Percentiles rank a stretch among this genome's conserved stretches.
Conservation (phyloP, 2,888 invertebrate genomes). For the Torymus aiolomorphi region DNA sequence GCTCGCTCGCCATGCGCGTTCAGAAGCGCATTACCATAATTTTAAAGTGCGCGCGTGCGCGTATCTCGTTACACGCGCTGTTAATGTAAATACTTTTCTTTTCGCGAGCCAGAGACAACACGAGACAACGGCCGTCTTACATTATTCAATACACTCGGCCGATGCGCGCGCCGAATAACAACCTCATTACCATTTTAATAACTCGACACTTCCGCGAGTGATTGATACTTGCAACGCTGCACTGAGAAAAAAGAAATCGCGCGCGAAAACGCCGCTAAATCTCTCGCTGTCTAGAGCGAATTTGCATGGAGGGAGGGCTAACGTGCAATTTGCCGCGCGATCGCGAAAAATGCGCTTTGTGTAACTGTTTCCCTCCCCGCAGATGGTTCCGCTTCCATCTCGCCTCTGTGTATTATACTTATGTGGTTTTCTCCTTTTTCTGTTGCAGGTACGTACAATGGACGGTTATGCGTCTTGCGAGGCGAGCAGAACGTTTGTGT, state of each 20-base stretch:
- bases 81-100: slow-evolving; percentile 23
- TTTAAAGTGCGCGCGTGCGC: slow-evolving; percentile 6
- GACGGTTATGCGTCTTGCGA: neutral
- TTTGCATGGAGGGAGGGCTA: slow-evolving; percentile 36
- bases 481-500: neutral
- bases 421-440: neutral
- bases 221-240: slow-evolving; percentile 17
- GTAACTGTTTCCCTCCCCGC: slow-evolving; percentile 20
- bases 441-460: slow-evolving; percentile 38
- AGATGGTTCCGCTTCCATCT: neutral
- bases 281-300: slow-evolving; percentile 12
- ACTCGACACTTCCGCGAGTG: slow-evolving; percentile 6
- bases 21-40: slow-evolving; percentile 39
- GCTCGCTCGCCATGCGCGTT: neutral
- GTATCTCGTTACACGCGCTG: slow-evolving; percentile 32
- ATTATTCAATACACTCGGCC: neutral
- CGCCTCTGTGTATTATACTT: neutral
- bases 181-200: slow-evolving; percentile 49
- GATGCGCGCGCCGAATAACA: slow-evolving; percentile 9
- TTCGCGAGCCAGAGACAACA: neutral
- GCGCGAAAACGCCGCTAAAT: neutral
- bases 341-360: neutral
- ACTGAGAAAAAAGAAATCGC: neutral
- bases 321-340: slow-evolving; percentile 20
- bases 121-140: neutral